Evolutionary conservation across 2,113 vertebrate genomes (phyloP).

Genomic region (Puffinus mauretanicus): DNA sequence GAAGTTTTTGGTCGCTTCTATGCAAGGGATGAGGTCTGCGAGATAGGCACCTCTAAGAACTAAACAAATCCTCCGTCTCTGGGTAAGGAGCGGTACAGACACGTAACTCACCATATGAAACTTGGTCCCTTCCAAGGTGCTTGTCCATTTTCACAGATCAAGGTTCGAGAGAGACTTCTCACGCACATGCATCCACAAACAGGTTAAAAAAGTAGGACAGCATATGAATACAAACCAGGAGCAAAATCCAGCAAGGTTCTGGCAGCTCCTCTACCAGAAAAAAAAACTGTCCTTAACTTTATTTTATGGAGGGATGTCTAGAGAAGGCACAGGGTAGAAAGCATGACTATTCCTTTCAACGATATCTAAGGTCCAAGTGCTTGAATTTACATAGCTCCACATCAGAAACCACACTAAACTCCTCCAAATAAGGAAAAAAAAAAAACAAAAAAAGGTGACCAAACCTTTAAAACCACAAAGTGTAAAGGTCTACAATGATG

Average conservation of each 20-base stretch:
- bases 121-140: neutral
- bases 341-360: neutral
- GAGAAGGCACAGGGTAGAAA: neutral
- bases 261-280: neutral
- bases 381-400: neutral
- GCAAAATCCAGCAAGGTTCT: neutral
- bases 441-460: neutral
- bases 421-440: neutral
- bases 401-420: neutral
- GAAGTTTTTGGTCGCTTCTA: neutral
- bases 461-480: neutral
- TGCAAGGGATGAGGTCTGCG: neutral
- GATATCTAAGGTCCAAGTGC: neutral
- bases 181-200: neutral
- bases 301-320: neutral
- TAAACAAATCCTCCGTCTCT: neutral
- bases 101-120: neutral
- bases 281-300: neutral
- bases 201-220: neutral
- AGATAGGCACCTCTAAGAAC: neutral
- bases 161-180: neutral
- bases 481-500: neutral
- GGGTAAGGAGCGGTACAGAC: neutral
- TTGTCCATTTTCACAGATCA: neutral
- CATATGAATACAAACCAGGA: neutral